Evolutionary conservation across 2,113 vertebrate genomes (phyloP), one percentile per base, ranked within the genome.

Genomic region (Poecile atricapillus): DNA sequence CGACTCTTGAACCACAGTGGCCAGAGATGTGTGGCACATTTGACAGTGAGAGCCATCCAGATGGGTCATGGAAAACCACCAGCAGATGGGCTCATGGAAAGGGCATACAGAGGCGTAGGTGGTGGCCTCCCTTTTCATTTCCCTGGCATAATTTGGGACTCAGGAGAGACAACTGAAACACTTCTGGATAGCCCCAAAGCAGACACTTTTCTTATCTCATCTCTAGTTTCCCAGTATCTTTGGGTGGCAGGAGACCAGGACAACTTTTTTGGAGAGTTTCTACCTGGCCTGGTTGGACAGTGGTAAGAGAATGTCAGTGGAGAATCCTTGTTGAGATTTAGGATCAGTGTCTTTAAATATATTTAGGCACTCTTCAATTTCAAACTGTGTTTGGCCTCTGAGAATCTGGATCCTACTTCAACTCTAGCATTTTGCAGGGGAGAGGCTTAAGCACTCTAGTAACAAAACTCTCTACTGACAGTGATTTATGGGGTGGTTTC

Each of bases 401-500:
- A 89, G 73, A 89, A 75, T 84, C 47, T 90, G 39, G 4, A 47
- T 70, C 30, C 52, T 90, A 22, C 47, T 95, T 77, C 47, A 60
- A 4, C 75, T 82, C 24, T 2, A 74, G 35, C 52, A 37, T 80
- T 96, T 90, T 90, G 24, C 35, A 59, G 52, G 47, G 63, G 35
- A 85, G 59, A 87, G 50, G 15, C 44, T 76, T 64, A 74, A 76
- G n/a, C 2, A 9, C 50, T 89, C 25, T n/a, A 46, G 39, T 80
- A 88, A 93, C 63, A 93, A 88, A 93, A 77, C 47, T 68, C 25
- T 83, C 11, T 37, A 10, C 30, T 84, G 82, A 81, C 68, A 90
- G 60, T 86, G 92, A 93, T 95, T 93, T 95, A 75, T 93, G 47
- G 52, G 39, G 79, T 93, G 76, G 16, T 82, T 89, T 92, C 69